Evolutionary conservation across 2,113 vertebrate species (phyloP), one percentile per base, ranked within the genome.

Genomic region (Myotis yumanensis): DNA sequence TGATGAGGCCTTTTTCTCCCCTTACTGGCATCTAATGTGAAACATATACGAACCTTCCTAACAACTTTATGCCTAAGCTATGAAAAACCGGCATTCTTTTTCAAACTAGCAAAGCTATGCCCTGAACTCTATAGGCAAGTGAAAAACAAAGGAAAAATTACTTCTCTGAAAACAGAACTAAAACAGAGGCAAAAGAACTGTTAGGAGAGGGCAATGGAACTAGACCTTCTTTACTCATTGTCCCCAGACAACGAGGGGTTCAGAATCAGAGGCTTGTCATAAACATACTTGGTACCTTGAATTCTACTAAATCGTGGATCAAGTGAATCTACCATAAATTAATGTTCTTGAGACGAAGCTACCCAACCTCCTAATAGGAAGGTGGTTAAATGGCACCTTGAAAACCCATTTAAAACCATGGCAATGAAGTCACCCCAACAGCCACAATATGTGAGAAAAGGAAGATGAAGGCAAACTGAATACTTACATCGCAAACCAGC

Each of bases 401-500:
- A 72, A 90, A 91, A 28, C 32, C 48, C 48, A 35, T 86, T 72
- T 32, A 66, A 82, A 57, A 68, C 48, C 2, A 52, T 0, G 10
- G 71, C 11, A 71, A 48, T 22, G 43, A 46, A 87, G 81, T 62
- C 18, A 43, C 15, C 7, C 80, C 51, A 84, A 57, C 8, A 86
- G 77, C 48, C 87, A 79, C 35, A 48, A 46, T 5, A 37, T 0
- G 12, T 30, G 16, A 30, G 69, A 62, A 16, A 35, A 35, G 22
- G 30, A 90, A 80, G 30, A 51, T 1, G 11, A 66, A 43, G 90
- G 4, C 46, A 59, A 66, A 66, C 32, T 3, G 81, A 86, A 96
- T 22, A 98, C 99, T 99, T 98, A 99, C 99, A 98, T 98, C 99
- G 99, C 96, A 99, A 98, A 16, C 99, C 99, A 84, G 99, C 99